Base-by-base conservation (phyloP, 2,888 invertebrate species). In the Embidobia sp. region DNA sequence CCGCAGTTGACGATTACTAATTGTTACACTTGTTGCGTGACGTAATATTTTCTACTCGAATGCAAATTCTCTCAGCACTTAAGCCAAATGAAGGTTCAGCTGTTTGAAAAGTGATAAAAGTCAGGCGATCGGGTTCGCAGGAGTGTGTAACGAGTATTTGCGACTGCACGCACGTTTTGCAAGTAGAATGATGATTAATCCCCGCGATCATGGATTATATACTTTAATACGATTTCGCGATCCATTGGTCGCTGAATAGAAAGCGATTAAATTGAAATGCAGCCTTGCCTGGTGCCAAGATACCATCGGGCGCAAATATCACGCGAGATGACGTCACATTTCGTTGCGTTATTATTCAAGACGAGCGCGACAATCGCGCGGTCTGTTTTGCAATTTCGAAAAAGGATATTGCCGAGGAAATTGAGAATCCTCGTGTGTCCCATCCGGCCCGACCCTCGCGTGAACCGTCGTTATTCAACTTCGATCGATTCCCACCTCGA, bases 361-460 rank as follows among this genome's bases (percentile, higher is more conserved):
- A 44, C 33, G 46, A 51, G 31, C 64, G 53, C 66, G 64, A 44
- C 51, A 64, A 49, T 42, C 51, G 55, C 55, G 15, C 46, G 55
- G 40, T 26, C 51, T 40, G 49, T 53, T 64, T 42, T 64, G 64
- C 64, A 64, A 64, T 64, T 64, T 64, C 44, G 40, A 29, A 35
- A 64, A 51, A 59, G 69, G 67, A 78, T 78, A 78, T 78, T 77
- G 75, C 80, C 49, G 63, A 81, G 83, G 83, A 83, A 83, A 83
- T 82, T 80, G 77, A 79, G 78, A 82, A 83, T 80, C 78, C 81
- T 79, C 73, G 80, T 79, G 79, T 82, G 75, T 61, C 29, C 57
- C 66, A 42, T 33, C 26, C 57, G 40, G 48, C 27, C 46, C 73
- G 33, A 63, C 26, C 64, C 69, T 61, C 48, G 19, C 55, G 61